Evolutionary conservation across 2,888 invertebrate species (phyloP), one percentile per base, ranked within the genome.

Genomic region (Drosophila planitibia): DNA sequence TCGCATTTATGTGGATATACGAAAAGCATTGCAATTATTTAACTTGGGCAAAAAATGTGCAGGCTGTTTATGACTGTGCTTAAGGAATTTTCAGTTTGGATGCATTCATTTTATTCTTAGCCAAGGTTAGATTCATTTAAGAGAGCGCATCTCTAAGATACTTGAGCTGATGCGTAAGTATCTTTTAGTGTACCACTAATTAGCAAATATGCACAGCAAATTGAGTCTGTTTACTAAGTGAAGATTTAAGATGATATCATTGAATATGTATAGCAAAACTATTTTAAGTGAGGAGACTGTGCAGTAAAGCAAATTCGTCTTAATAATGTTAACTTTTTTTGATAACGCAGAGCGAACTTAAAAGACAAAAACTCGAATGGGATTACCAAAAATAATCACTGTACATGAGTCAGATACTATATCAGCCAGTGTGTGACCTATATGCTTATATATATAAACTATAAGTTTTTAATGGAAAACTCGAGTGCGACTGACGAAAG

Each of bases 101-200:
- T 79, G 79, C 77, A 76, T 53, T 49, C 53, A 61, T 68, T 64
- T 60, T 54, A 70, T 65, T 39, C 52, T 61, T 49, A 62, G 32
- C 58, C 84, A 87, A 87, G 87, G 87, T 81, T 89, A 68, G 70
- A 89, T 89, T 86, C 67, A 87, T 87, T 90, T 57, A 78, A 58
- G 2, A 19, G 22, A 41, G 33, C 63, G 65, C 65, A 71, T 60
- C 73, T 70, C 66, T 52, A 22, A 67, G 52, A 63, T 70, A 59
- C 61, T 67, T 51, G 32, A 62, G 61, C 55, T 39, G 9, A n/a
- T 53, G 70, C 41, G 30, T 70, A 66, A 74, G 71, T 52, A 60
- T 59, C 12, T 72, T 74, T 73, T 47, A 59, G 54, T 77, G 60
- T 62, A 59, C 59, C 62, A 68, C 85, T 85, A 85, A 85, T 87